Base-by-base conservation (phyloP, 2,113 vertebrate genomes). In the Cephalopterus ornatus region DNA sequence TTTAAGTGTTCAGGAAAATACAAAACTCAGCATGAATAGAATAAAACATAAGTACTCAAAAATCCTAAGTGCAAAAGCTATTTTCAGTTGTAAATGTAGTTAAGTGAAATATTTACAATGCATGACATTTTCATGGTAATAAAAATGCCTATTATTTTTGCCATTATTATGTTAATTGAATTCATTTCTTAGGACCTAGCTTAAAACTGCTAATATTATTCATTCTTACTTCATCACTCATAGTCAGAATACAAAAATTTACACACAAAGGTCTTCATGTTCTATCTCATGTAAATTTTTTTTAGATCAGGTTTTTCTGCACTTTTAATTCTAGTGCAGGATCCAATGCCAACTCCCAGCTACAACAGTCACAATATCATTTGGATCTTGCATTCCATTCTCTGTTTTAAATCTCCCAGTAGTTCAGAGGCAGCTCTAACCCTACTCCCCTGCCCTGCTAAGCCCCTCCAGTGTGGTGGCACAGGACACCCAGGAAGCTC, bases 101-200 rank as follows among this genome's bases (percentile, higher is more conserved):
- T 63, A 82, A 72, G 47, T 32, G 39, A 59, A 93, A 74, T 89
- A 92, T 72, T 74, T 92, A 95, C 73, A 81, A 84, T 49, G 61
- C 42, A 39, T 55, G 35, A 67, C 22, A 55, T 44, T 89, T 71
- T 35, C 73, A 87, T 11, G n/a, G n/a, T 49, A 78, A 82, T 89
- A 55, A 93, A 79, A 65, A 62, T 26, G n/a, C 20, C n/a, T 81
- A 44, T 55, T 84, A 80, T 65, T 94, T 92, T 79, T 86, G 32
- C 37, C 55, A 70, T 91, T 93, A 66, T 86, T 50, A 71, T 74
- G 59, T 68, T 95, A 95, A 95, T 26, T 78, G 42, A 77, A 93
- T 91, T 84, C 5, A 37, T 70, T 73, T 66, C 42, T 73, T 58
- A 90, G 46, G 28, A 62, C n/a, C 20, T 50, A 63, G 47, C 58